Conservation (phyloP, 2,113 vertebrate genomes). For the Amblyopsis rosae region DNA sequence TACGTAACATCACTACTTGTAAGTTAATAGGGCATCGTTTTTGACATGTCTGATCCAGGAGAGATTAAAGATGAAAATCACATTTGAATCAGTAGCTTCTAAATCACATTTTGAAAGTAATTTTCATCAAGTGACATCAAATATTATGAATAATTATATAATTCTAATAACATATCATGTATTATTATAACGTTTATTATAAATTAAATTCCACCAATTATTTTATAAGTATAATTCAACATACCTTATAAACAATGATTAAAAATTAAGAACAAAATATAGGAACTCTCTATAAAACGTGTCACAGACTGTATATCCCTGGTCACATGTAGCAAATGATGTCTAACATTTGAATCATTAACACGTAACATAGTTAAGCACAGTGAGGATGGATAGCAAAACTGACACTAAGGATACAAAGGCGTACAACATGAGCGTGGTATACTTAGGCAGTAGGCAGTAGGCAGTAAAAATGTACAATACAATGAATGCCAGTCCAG, state of each 20-base stretch:
- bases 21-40: background rate
- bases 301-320: background rate
- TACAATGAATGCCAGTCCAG: background rate
- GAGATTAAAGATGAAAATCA: slow-evolving; percentile 11
- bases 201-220: no score
- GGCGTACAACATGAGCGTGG: background rate
- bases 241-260: background rate
- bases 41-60: background rate
- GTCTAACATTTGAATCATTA: background rate
- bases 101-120: background rate
- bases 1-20: background rate
- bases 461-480: no score
- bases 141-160: no score
- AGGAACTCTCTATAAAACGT: no score
- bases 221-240: background rate
- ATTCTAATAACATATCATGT: background rate
- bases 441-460: no score
- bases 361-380: background rate
- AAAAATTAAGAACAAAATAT: no score
- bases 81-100: slow-evolving; percentile 6
- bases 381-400: slow-evolving; percentile 11
- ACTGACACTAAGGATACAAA: background rate
- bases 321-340: slow-evolving; percentile 8
- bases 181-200: background rate
- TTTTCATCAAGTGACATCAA: background rate